Base-by-base conservation (phyloP, 2,113 vertebrate genomes). In the Psittacula cyanocephala region DNA sequence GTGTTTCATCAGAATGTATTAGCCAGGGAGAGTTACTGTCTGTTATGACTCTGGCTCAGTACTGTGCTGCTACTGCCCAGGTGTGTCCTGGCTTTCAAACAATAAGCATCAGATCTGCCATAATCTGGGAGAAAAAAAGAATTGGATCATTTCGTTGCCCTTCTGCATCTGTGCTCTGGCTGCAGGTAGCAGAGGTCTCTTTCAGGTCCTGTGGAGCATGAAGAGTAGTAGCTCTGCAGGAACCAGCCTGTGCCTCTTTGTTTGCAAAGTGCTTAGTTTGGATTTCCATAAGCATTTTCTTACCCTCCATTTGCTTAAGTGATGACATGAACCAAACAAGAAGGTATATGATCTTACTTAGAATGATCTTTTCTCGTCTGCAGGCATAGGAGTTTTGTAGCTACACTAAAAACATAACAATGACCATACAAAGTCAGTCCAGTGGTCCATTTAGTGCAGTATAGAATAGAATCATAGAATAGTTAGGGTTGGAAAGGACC, bases 271-370 rank as follows among this genome's bases (percentile, higher is more conserved):
- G 89, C 70, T 97, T 95, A 89, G 94, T 95, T 96, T 95, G 89
- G 74, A 93, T 96, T 97, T 96, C 89, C 93, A 85, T 65, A 70
- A 91, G 81, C 96, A 81, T 92, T 43, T 92, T 95, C 94, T 95
- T 72, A 91, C 81, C 55, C 77, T 89, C 74, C 83, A 87, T 88
- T 97, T 96, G 77, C 86, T 87, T 81, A 79, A 89, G 81, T 89
- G 92, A 89, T 93, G 81, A 93, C 78, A 87, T 91, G 82, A 82
- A 60, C 65, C 47, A 77, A 72, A 89, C 77, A 84, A 81, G 95
- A 71, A 81, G 27, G 46, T 81, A 19, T 12, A 80, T 37, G 33
- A 50, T 83, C 49, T 86, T 86, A 63, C 27, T 86, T 62, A 50
- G 72, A 87, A 87, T 64, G 29, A 75, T 33, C 22, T 72, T 80